Conservation (phyloP, 2,797 vertebrate species). For the Prunella strophiata region DNA sequence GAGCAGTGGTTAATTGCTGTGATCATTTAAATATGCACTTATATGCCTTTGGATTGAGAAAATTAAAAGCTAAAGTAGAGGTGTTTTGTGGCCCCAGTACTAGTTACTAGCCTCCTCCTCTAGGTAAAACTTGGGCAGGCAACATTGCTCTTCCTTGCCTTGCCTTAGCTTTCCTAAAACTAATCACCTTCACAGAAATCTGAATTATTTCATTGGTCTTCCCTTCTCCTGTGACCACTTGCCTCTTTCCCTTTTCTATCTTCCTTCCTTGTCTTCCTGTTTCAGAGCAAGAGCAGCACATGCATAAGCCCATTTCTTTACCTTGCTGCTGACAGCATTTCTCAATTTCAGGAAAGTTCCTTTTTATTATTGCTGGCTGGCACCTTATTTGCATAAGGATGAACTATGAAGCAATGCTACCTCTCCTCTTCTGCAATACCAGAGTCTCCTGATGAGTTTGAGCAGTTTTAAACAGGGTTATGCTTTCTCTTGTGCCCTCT, state of each 20-base stretch:
- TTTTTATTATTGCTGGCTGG: background rate
- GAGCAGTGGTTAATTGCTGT: slow-evolving; percentile 1
- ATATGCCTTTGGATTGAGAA: background rate
- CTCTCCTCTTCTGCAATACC: background rate
- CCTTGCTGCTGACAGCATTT: background rate
- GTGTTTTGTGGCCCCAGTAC: background rate
- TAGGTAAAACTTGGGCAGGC: background rate
- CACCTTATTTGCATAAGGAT: background rate
- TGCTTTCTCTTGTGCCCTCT: background rate
- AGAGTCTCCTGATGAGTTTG: background rate
- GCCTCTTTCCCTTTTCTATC: background rate
- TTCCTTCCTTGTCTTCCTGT: background rate
- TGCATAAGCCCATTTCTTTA: background rate
- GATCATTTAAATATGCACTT: slow-evolving; percentile 25
- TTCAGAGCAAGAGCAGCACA: background rate
- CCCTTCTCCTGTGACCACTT: background rate
- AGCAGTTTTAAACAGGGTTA: background rate
- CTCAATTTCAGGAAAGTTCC: background rate
- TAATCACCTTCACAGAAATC: background rate
- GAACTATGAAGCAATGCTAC: background rate
- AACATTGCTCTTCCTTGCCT: background rate
- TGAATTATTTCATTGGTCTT: background rate
- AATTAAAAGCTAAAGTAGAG: background rate
- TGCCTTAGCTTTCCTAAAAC: background rate
- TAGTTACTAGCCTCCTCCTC: background rate